These are phyloP conservation scores for Hippasteria phrygiana DNA, from an alignment of 53 echinoderm and acorn worm genomes.

Conservation along the genomic window DNA sequence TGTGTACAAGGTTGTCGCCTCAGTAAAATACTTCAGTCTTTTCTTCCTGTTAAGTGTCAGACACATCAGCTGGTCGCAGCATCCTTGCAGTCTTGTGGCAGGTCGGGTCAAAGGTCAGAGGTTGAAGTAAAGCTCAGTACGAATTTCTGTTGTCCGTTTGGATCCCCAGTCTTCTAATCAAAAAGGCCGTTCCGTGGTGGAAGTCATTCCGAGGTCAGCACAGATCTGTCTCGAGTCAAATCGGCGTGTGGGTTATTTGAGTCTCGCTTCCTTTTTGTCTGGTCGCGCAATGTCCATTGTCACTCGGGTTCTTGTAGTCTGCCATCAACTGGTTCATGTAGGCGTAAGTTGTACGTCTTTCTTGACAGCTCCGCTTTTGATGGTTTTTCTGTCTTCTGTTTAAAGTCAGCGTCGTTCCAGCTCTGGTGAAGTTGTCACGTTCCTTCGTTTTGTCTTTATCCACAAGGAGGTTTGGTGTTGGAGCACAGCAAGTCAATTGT, in stretches of 20 bases:
- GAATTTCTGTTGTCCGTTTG: neutral
- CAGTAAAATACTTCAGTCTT: neutral
- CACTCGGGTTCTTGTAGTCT: neutral
- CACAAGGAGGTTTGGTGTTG: neutral
- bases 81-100: conserved; percentile 36
- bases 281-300: neutral
- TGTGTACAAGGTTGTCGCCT: neutral
- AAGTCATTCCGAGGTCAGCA: no score
- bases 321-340: conserved; percentile 4
- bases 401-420: conserved; percentile 20
- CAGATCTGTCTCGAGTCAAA: conserved; percentile 17
- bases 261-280: neutral
- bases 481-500: neutral
- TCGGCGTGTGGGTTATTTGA: neutral
- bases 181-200: neutral
- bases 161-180: neutral
- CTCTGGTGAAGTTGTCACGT: conserved; percentile 12
- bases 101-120: conserved; percentile 36
- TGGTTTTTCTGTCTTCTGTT: conserved; percentile 1
- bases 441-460: conserved; percentile 37
- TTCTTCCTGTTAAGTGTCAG: conserved; percentile 8
- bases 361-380: neutral
- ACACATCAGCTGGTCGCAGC: conserved; percentile 31
- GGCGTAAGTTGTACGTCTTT: neutral
- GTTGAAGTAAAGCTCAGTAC: neutral